Evolutionary conservation across 2,888 invertebrate species (phyloP), one percentile per base, ranked within the genome.

Genomic region (Drosophila histrio): DNA sequence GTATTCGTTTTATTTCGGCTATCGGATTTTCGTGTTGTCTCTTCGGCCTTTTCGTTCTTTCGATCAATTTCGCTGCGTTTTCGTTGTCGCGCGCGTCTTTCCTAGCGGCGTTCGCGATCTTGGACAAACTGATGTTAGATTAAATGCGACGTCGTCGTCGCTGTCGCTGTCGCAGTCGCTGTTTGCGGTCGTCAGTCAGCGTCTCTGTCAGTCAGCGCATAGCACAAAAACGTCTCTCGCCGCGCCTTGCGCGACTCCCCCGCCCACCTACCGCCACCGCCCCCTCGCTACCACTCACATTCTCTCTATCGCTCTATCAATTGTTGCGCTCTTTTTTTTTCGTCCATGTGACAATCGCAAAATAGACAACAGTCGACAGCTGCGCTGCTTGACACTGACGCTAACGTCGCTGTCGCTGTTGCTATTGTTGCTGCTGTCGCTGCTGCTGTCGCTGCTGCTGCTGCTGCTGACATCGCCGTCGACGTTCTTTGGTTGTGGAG

Each of bases 111-210:
- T 84, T 87, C 87, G 87, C 85, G 87, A 83, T 88, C 85, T 88
- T 85, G 76, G 88, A 87, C 88, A 87, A 86, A 86, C 85, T 86
- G 81, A 86, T 88, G 89, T 85, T 88, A 83, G 77, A 65, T 71
- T 62, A 60, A 53, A 60, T n/a, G 44, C 53, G 53, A 15, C 53
- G 53, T 30, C 53, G 41, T 22, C 39, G 38, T 41, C 52, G 47
- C 32, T 9, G 49, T 17, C 46, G 47, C 8, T 6, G 44, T 13
- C n/a, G 54, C 6, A 3, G 24, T 5, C n/a, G 38, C 11, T 7
- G 49, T 28, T 28, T 13, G 58, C 15, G 1, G 39, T 9, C 54
- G 13, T 9, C 41, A 8, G 34, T 22, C 32, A 13, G 24, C 17
- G 34, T 49, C 32, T 21, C 6, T 2, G 28, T 28, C 52, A n/a